Percentiles rank a stretch among this genome's conserved stretches.
Conservation (phyloP, 1,140 invertebrate genomes). For the Zaprionus africanus region DNA sequence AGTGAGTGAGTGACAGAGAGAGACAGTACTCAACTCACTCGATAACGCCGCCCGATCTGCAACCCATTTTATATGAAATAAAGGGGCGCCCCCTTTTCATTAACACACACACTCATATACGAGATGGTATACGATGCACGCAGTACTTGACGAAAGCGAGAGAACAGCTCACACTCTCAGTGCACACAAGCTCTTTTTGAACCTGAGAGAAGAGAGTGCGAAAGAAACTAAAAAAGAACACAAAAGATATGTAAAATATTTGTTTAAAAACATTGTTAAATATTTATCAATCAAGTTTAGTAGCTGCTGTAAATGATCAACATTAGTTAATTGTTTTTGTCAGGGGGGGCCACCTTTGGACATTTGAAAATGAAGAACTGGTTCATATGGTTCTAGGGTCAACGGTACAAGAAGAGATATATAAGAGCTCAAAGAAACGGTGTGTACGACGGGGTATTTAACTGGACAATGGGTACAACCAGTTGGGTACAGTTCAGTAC, state of each 20-base stretch:
- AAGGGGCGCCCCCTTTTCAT: constrained; percentile 25
- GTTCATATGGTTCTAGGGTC: constrained; percentile 51
- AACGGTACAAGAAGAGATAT: constrained; percentile 45
- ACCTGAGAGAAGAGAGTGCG: constrained; percentile 81
- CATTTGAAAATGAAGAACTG: constrained; percentile 50
- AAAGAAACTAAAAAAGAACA: constrained; percentile 76
- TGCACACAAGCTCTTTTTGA: constrained; percentile 55
- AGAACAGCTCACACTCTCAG: constrained; percentile 42
- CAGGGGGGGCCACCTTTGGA: constrained; percentile 48
- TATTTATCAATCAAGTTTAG: constrained; percentile 41
- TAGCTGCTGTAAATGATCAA: constrained; percentile 69
- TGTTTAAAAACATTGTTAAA: constrained; percentile 59
- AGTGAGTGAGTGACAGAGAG: constrained; percentile 18
- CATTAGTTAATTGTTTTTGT: constrained; percentile 60
- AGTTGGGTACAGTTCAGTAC: constrained; percentile 24
- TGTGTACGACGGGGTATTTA: constrained; percentile 37
- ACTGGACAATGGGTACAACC: constrained; percentile 29
- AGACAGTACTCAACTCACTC: constrained; percentile 58
- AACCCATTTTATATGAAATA: constrained; percentile 16
- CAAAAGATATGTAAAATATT: constrained; percentile 63
- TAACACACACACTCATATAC: constrained; percentile 22
- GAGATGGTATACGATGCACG: constrained; percentile 34
- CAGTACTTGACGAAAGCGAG: constrained; percentile 45
- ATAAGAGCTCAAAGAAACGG: constrained; percentile 44
- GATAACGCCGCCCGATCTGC: constrained; percentile 35